A percentile compares a stretch with the other conserved stretches of the same genome.
These are phyloP conservation scores for Ptiloglossa arizonensis DNA, from an alignment of 1,140 invertebrate species.

Conservation along the genomic window DNA sequence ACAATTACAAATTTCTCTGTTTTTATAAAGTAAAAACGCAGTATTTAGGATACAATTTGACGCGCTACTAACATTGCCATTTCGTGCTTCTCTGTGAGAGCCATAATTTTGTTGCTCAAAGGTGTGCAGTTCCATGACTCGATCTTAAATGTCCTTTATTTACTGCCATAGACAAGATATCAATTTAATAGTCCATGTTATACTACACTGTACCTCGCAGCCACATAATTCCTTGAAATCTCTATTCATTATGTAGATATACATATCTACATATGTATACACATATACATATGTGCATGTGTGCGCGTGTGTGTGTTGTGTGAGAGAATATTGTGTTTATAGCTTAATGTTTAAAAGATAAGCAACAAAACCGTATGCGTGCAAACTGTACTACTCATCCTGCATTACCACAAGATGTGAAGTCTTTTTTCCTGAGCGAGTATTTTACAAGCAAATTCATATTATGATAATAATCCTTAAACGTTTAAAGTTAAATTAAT, in stretches of 20 bases:
- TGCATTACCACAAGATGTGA: background rate
- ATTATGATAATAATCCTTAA: constrained; percentile 39
- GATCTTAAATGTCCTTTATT: constrained; percentile 36
- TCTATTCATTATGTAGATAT: no score
- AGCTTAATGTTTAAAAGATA: constrained; percentile 2
- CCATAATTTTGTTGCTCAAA: constrained; percentile 60
- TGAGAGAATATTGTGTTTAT: constrained; percentile 13
- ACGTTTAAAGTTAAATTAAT: constrained; percentile 67
- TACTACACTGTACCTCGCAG: background rate
- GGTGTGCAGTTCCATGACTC: constrained; percentile 10
- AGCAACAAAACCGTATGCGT: background rate
- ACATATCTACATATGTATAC: no score
- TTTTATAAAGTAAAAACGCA: background rate
- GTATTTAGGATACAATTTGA: background rate
- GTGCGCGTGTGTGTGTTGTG: no score
- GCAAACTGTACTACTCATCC: background rate
- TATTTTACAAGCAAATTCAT: constrained; percentile 66
- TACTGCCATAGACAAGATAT: constrained; percentile 45
- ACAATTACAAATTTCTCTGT: background rate
- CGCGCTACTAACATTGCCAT: background rate
- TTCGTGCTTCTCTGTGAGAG: background rate
- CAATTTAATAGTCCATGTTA: background rate
- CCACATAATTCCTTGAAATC: background rate
- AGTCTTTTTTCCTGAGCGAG: constrained; percentile 6
- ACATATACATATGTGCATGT: no score